A percentile compares a stretch with the other conserved stretches of the same genome.
phyloP scores from a whole-genome alignment of 2,113 vertebrate genomes.

The Bufo gargarizans region DNA sequence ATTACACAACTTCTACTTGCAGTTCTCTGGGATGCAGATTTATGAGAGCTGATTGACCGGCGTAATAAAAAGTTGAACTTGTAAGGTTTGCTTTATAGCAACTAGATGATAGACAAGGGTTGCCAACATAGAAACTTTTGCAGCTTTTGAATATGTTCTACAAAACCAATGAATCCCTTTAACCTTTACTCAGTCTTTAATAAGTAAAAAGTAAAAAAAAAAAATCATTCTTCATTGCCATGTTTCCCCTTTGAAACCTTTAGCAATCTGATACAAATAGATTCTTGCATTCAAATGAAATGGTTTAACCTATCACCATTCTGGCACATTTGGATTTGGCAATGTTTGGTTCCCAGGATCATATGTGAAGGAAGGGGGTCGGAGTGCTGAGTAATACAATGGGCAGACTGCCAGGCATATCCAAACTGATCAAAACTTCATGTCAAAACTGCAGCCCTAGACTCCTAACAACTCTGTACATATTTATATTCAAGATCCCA shows the following conservation, averaged over 20 bases:
- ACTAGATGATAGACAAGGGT: background rate
- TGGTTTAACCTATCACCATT: conserved; percentile 24
- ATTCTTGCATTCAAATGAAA: background rate
- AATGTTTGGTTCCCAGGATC: conserved; percentile 23
- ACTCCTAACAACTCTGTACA: conserved; percentile 20
- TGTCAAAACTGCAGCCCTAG: conserved; percentile 10
- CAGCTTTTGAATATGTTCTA: background rate
- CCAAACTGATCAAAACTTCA: conserved; percentile 33
- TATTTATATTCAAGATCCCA: conserved; percentile 42
- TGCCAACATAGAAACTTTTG: background rate
- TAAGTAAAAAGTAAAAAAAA: background rate
- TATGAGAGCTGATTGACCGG: background rate
- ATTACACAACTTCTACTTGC: background rate
- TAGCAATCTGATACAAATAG: background rate
- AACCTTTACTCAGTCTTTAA: background rate
- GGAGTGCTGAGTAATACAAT: background rate
- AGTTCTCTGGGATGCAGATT: background rate
- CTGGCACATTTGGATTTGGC: conserved; percentile 20
- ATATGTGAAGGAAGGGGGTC: background rate
- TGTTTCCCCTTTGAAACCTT: background rate
- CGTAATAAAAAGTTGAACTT: background rate
- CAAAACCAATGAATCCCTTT: background rate
- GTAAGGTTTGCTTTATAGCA: background rate
- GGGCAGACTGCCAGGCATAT: conserved; percentile 10
- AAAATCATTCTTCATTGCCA: background rate